Evolutionary conservation across 2,888 invertebrate species (phyloP), one percentile per base, ranked within the genome.

Genomic region (Hypena proboscidalis): DNA sequence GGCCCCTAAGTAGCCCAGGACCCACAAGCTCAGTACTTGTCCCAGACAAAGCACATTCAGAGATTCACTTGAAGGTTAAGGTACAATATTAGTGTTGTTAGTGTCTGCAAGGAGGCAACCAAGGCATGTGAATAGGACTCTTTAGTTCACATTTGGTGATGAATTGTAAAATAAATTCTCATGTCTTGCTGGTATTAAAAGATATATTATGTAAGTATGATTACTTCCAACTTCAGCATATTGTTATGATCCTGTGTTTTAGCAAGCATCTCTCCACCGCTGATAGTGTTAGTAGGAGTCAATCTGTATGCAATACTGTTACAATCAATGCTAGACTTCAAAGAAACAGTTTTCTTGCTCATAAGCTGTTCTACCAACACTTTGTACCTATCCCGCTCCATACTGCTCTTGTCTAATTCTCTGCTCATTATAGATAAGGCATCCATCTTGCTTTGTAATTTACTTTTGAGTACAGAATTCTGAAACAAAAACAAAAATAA

Each of bases 381-480:
- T 77, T 95, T 96, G 68, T 94, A 96, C 70, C 95, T 94, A 77
- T 97, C 97, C 17, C 96, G 87, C 73, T 97, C 96, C 66, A 93
- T 93, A 45, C 95, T 93, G 74, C 95, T 95, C 80, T 95, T 94
- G 63, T 96, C 95, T 44, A 97, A 80, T 71, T 97, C 96, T 65
- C 93, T 93, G 50, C 94, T 95, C 75, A 97, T 90, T 48, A 96
- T 95, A n/a, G 94, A 86, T 21, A 97, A 78, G 1, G 97, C 97
- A 80, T 97, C 96, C 35, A 95, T 92, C 81, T 97, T 97, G 70
- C 96, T 95, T 70, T 95, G 94, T 14, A 97, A 83, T 80, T 96
- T 96, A 51, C 95, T 93, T 70, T 93, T 93, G 9, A 94, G 77
- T 1, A 93, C 93, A 5, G 92, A 92, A 61, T 93, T 93, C 94